phyloP scores from a whole-genome alignment of 2,113 vertebrate genomes.

The Tupaia tana region DNA sequence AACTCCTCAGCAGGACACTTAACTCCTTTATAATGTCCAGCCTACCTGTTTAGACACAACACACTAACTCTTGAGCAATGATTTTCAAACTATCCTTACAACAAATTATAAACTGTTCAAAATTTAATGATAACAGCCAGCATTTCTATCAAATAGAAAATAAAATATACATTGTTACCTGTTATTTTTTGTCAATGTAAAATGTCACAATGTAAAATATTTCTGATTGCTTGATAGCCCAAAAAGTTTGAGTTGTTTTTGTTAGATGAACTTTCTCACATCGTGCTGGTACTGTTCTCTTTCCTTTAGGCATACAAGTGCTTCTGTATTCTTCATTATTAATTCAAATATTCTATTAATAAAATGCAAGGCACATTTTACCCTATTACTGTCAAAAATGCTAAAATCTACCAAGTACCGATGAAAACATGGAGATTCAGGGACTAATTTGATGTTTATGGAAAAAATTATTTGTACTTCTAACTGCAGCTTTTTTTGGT shows the following conservation, averaged over 20 bases:
- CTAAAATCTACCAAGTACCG: neutral
- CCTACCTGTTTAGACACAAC: neutral
- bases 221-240: neutral
- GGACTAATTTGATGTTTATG: neutral
- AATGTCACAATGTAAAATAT: neutral
- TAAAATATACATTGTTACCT: neutral
- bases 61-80: neutral
- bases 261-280: neutral
- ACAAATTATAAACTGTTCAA: neutral
- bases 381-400: neutral
- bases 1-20: neutral
- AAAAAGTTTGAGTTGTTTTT: neutral
- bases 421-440: neutral
- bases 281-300: neutral
- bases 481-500: slow-evolving; percentile 9
- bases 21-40: neutral
- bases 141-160: slow-evolving; percentile 21
- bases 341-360: slow-evolving; percentile 4
- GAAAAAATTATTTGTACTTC: slow-evolving; percentile 45
- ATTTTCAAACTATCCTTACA: slow-evolving; percentile 23
- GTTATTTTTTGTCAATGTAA: slow-evolving; percentile 35
- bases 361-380: slow-evolving; percentile 43
- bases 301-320: neutral
- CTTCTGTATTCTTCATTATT: slow-evolving; percentile 9
- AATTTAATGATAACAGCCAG: neutral